Base-by-base conservation (phyloP, 1,140 invertebrate species). In the Bombus superbus region DNA sequence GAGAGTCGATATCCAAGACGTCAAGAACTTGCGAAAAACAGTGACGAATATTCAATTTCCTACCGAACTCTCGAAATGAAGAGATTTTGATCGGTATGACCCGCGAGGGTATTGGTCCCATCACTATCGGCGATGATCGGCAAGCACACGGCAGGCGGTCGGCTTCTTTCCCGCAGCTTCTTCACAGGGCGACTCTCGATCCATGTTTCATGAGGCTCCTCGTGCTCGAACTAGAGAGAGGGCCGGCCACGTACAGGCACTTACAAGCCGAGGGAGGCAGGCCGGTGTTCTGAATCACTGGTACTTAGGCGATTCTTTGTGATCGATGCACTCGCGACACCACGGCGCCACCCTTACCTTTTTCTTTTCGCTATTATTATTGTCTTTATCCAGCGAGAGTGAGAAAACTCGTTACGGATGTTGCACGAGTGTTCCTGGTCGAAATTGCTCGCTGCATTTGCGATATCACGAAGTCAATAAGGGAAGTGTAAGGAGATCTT, bases 151-250 rank as follows among this genome's bases (percentile, higher is more conserved):
- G 85, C 85, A 75, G 89, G 88, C 86, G 83, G 86, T 86, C 89
- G 80, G 77, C 83, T 90, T 90, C 80, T 86, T 90, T 88, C 86
- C 81, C 87, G 72, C 76, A 73, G 76, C 82, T 90, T 89, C 86
- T 90, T 89, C 82, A 53, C 59, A 86, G 88, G 75, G 57, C 83
- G 89, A 86, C 89, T 90, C 80, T 68, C 81, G 86, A 90, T 90
- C 89, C 89, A 90, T 90, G 89, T 90, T 90, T 90, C 89, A 90
- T 90, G 89, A 90, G 89, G 38, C 76, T 68, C 59, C 64, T 86
- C 75, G 74, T 64, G 79, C 85, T 78, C 59, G 64, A 59, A 69
- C 78, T 75, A 86, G 79, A 81, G 83, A 73, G 71, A 82, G 76
- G 76, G 38, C 40, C 88, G 83, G 53, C 72, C 81, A 79, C 44